Conservation (phyloP, 2,797 vertebrate species). For the Muscicapa comitata region DNA sequence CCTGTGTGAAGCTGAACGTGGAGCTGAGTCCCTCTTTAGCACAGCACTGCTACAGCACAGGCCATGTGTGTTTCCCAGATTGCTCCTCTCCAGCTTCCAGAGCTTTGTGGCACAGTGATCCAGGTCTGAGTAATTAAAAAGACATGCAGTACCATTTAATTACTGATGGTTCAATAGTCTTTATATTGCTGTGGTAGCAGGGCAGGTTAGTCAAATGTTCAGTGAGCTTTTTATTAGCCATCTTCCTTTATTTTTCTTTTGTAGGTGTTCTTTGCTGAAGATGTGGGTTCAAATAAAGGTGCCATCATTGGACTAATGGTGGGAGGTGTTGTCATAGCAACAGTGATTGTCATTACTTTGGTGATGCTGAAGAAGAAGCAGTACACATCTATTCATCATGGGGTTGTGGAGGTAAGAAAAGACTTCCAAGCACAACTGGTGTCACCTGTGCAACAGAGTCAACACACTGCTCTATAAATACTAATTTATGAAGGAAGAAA, state of each 20-base stretch:
- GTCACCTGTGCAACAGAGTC: not conserved
- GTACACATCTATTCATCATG: slow-evolving; percentile 97
- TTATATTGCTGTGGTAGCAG: not conserved
- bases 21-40: not conserved
- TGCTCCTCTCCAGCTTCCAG: not conserved
- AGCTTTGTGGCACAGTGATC: not conserved
- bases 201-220: not conserved
- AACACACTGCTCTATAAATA: not conserved
- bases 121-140: not conserved
- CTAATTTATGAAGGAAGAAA: not conserved
- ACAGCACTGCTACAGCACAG: not conserved
- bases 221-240: not conserved
- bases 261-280: slow-evolving; percentile 88
- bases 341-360: slow-evolving; percentile 96
- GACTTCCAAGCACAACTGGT: not conserved
- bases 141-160: not conserved
- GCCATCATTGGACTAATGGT: slow-evolving; percentile 99
- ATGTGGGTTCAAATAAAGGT: slow-evolving; percentile 95
- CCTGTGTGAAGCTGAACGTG: not conserved
- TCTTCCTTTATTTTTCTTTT: slow-evolving; percentile 47
- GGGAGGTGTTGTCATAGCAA: slow-evolving; percentile 97
- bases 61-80: not conserved
- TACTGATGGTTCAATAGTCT: not conserved
- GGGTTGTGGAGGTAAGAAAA: slow-evolving; percentile 91
- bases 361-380: slow-evolving; percentile 99